Base-by-base conservation (phyloP, 2,113 vertebrate genomes). In the Drymodes brunneopygia region DNA sequence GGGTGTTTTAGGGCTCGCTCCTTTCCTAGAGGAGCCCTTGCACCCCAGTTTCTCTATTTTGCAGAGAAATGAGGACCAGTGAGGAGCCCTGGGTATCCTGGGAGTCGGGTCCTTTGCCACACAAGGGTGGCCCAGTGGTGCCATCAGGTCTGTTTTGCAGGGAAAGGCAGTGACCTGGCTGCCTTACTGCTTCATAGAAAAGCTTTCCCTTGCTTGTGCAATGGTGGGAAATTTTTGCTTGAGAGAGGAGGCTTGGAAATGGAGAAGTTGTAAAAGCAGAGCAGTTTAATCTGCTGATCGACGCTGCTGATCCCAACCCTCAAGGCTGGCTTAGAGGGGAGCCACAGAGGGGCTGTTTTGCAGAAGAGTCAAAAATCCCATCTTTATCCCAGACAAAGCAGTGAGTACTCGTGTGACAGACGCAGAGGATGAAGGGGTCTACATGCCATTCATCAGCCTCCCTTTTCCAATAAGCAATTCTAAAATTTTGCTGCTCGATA, bases 361-460 rank as follows among this genome's bases (percentile, higher is more conserved):
- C 91, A 65, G 80, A 56, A 4, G 35, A 66, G 58, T 9, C 64
- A 36, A 8, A 92, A 94, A 96, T 95, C 83, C 53, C 83, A 21
- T 27, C 61, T 74, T 95, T 50, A 95, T 91, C 81, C 74, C 88
- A 57, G 65, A 82, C 78, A 86, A 83, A 90, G 78, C 89, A 80
- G 61, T 0, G 0, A 69, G 27, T 9, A 36, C 67, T 17, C 2
- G 0, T 6, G 31, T 73, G 65, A 62, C n/a, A 5, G 54, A 9
- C 0, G 0, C 57, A 74, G 50, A 58, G 67, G 42, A 23, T 69
- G 40, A 86, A 69, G 40, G 56, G 44, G 33, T 38, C 69, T 38
- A 0, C 14, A 0, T 42, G 62, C 13, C 31, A 16, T 61, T 94
- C 84, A 13, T 78, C 5, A 2, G 51, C 11, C 50, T 64, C 42